These are phyloP conservation scores for Noctuana brunneofusca DNA, from an alignment of 2,888 invertebrate genomes.

Conservation along the genomic window DNA sequence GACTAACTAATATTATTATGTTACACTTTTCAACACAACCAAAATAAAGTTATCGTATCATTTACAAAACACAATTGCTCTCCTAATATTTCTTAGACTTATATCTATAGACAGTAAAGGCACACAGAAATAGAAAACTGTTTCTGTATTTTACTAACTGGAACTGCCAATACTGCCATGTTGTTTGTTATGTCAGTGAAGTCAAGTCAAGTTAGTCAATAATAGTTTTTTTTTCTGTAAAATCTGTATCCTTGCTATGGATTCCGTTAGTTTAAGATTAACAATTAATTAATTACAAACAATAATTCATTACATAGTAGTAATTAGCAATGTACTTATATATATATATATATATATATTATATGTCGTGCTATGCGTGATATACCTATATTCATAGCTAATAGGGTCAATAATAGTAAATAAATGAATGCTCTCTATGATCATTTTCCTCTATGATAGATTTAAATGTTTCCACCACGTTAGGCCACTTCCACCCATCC, in stretches of 20 bases:
- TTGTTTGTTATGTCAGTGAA: slow-evolving; percentile 19
- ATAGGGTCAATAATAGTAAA: too few relatives aligned
- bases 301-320: too few relatives aligned
- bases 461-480: too few relatives aligned
- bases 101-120: background rate
- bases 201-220: background rate
- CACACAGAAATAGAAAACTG: slow-evolving; percentile 9
- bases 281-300: too few relatives aligned
- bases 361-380: too few relatives aligned
- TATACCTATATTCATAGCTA: too few relatives aligned
- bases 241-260: background rate
- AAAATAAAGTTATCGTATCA: slow-evolving; percentile 26
- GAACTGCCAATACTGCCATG: slow-evolving; percentile 2
- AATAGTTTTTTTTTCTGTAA: background rate
- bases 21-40: slow-evolving; percentile 22
- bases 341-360: too few relatives aligned
- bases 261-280: too few relatives aligned
- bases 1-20: slow-evolving; percentile 16
- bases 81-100: background rate
- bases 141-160: background rate
- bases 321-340: too few relatives aligned
- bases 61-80: background rate
- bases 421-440: too few relatives aligned
- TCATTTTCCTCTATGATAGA: too few relatives aligned
- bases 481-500: too few relatives aligned